phyloP scores from a whole-genome alignment of 2,888 invertebrate genomes.

The Smittia sp. region DNA sequence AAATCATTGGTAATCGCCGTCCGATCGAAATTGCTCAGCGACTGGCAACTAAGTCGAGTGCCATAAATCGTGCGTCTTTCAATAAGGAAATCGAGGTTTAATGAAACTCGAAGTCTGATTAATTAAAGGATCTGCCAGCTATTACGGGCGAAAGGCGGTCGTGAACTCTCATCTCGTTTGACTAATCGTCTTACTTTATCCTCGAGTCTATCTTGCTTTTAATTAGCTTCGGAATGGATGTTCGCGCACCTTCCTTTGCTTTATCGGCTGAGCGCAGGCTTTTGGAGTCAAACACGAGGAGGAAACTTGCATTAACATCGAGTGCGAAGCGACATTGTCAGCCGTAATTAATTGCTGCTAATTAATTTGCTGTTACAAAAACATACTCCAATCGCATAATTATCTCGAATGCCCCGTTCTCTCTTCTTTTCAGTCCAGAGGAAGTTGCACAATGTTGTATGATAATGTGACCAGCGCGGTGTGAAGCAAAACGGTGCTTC shows the following conservation, averaged over 20 bases:
- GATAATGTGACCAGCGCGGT: background rate
- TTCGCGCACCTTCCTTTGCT: background rate
- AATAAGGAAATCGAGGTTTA: background rate
- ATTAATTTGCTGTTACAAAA: background rate
- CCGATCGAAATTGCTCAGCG: conserved; percentile 10
- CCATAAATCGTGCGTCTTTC: conserved; percentile 9
- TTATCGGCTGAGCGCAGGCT: background rate
- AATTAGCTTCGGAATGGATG: no score
- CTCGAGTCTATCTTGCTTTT: no score
- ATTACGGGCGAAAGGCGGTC: no score
- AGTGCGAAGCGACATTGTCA: background rate
- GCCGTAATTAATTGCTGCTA: background rate
- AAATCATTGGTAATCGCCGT: conserved; percentile 11
- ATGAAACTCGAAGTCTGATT: conserved; percentile 11
- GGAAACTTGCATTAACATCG: background rate
- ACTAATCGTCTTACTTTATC: background rate
- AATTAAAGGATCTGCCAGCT: background rate
- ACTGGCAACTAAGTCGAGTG: background rate
- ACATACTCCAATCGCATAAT: conserved; percentile 1
- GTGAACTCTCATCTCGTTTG: background rate
- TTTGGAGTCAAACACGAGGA: background rate
- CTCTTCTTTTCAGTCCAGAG: background rate
- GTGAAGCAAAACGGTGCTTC: background rate
- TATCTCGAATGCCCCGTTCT: conserved; percentile 14
- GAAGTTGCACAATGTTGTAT: conserved; percentile 9